phyloP scores from a whole-genome alignment of 2,797 vertebrate genomes.

The Crypturellus tataupa region DNA sequence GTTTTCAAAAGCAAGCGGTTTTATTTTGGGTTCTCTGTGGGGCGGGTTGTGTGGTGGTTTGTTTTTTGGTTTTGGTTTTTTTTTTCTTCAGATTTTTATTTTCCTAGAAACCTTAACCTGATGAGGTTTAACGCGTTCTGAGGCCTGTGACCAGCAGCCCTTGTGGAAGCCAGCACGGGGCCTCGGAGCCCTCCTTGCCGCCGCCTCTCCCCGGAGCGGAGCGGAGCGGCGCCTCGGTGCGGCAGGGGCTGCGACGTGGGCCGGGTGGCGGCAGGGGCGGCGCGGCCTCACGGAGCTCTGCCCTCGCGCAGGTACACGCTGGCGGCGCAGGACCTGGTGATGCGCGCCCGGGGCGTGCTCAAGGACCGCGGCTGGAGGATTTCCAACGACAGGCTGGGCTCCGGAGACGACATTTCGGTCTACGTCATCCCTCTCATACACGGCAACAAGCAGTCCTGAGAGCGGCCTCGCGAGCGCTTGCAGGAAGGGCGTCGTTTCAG shows the following conservation, averaged over 20 bases:
- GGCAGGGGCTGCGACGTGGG: too few relatives aligned
- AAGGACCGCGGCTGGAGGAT: constrained; percentile 98
- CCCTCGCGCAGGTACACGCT: constrained; percentile 90
- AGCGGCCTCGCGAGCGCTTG: background rate
- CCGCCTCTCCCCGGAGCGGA: too few relatives aligned
- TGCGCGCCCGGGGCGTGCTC: constrained; percentile 93
- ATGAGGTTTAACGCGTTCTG: too few relatives aligned
- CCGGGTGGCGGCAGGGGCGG: too few relatives aligned
- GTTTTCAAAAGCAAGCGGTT: background rate
- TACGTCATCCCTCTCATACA: constrained; percentile 95
- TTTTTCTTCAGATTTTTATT: too few relatives aligned
- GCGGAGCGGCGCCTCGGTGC: too few relatives aligned
- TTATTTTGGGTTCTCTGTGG: background rate
- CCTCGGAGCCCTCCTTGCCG: too few relatives aligned
- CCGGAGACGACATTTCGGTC: constrained; percentile 98
- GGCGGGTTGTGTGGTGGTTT: too few relatives aligned
- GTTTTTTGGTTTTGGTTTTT: too few relatives aligned
- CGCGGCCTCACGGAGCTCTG: background rate
- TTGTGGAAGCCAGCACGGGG: too few relatives aligned
- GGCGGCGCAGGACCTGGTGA: constrained; percentile 96
- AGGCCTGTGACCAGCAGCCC: too few relatives aligned
- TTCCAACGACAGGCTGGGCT: constrained; percentile 92
- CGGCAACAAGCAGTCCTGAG: constrained; percentile 87
- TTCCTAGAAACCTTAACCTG: too few relatives aligned
- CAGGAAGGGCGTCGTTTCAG: background rate